Conservation (phyloP, 2,797 vertebrate genomes). For the Mormyrus proboscirostris region DNA sequence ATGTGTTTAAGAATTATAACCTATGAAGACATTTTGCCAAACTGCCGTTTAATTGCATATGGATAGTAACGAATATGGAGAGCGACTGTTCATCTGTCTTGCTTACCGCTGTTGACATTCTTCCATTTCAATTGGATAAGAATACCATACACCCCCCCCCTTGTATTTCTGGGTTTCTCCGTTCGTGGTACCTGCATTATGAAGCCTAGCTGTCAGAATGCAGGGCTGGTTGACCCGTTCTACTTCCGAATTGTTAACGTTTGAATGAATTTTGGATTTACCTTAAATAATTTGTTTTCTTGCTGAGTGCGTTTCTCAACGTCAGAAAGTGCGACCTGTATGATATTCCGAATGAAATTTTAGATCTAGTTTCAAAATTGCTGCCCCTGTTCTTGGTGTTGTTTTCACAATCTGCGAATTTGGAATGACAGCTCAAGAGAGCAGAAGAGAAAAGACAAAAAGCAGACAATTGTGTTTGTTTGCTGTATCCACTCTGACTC, state of each 20-base stretch:
- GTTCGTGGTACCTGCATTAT: background rate
- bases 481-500: background rate
- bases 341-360: background rate
- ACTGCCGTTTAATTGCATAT: constrained; percentile 1
- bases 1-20: background rate
- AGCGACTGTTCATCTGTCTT: background rate
- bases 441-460: background rate
- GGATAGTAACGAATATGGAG: background rate
- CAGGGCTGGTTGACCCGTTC: background rate
- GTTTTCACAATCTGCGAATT: background rate
- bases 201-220: background rate
- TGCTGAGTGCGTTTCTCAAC: background rate
- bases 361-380: background rate
- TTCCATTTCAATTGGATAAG: background rate
- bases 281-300: constrained; percentile 1
- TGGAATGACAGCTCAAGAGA: background rate
- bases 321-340: background rate
- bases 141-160: background rate
- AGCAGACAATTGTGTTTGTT: background rate
- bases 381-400: background rate
- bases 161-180: background rate
- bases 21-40: background rate
- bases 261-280: background rate
- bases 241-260: background rate
- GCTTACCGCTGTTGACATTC: background rate